phyloP scores from a whole-genome alignment of 2,113 vertebrate species.

The Vimba vimba region DNA sequence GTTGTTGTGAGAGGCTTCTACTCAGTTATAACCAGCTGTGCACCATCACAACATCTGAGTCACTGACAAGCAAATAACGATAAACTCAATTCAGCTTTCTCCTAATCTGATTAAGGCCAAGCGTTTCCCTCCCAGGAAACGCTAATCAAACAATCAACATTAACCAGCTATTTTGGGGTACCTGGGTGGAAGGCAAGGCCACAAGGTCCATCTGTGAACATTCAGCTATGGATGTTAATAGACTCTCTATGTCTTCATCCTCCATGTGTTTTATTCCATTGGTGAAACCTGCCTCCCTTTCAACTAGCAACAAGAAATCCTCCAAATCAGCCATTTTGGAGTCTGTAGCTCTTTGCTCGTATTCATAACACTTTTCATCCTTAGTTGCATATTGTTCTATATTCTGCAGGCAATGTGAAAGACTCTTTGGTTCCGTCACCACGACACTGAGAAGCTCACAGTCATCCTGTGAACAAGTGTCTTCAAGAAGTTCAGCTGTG shows the following conservation, averaged over 20 bases:
- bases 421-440: constrained; percentile 73
- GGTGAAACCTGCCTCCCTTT: constrained; percentile 72
- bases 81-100: constrained; percentile 61
- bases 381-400: constrained; percentile 57
- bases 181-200: constrained; percentile 81
- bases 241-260: constrained; percentile 73
- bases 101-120: constrained; percentile 52
- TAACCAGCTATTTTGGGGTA: constrained; percentile 72
- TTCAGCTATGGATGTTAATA: constrained; percentile 69
- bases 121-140: constrained; percentile 45
- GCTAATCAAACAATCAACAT: constrained; percentile 49
- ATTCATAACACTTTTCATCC: constrained; percentile 52
- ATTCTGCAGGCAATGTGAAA: constrained; percentile 59
- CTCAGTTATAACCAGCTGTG: constrained; percentile 67
- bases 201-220: constrained; percentile 76
- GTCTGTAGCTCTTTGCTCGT: constrained; percentile 62
- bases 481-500: constrained; percentile 74
- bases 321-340: constrained; percentile 77
- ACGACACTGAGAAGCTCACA: constrained; percentile 75
- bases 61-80: constrained; percentile 50
- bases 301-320: constrained; percentile 77
- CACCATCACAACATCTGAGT: constrained; percentile 59
- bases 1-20: constrained; percentile 32
- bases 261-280: constrained; percentile 69
- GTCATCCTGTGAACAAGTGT: constrained; percentile 67